Base-by-base conservation (phyloP, 1,140 invertebrate genomes). In the Zaprionus capensis region DNA sequence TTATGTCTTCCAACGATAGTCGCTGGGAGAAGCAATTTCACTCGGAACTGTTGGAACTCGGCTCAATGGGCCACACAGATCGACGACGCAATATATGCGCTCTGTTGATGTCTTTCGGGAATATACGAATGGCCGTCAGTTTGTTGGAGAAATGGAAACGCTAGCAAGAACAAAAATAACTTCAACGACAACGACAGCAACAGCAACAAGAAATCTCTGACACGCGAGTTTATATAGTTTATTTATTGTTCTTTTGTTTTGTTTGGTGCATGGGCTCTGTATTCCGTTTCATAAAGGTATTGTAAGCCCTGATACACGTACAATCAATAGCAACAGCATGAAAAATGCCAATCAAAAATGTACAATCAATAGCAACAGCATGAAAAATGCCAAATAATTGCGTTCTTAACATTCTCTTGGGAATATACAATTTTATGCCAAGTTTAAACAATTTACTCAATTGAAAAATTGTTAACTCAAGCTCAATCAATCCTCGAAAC, bases 71-170 rank as follows among this genome's bases (percentile, higher is more conserved):
- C 1, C 70, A 81, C 53, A 57, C 36, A 0, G 67, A 88, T 57
- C 63, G 57, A 0, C 26, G 55, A 14, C 76, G 70, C 31, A 88
- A 90, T 51, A 51, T 79, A 1, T 61, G 38, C 20, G 84, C 84
- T 1, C 57, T 90, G 4, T 44, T 71, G 20, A 80, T 85, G 46
- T 74, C 75, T 1, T 65, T 59, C 7, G 84, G 84, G 2, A 53
- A 84, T 26, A 51, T 90, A 12, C 63, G 71, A 2, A 56, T 51
- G 20, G 84, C 84, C 9, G 49, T 73, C 20, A 76, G 73, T 14
- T 57, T 84, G 15, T 57, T 88, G 31, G 34, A 88, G 24, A 31
- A 81, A 15, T 90, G 85, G 84, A 71, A 73, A 15, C 80, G 55
- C 20, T 81, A 53, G 11, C 36, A 12, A 61, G 7, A 26, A 64